Percentiles rank a stretch among this genome's conserved stretches.
phyloP scores from a whole-genome alignment of 2,888 invertebrate genomes.

The Gnatocerus cornutus region DNA sequence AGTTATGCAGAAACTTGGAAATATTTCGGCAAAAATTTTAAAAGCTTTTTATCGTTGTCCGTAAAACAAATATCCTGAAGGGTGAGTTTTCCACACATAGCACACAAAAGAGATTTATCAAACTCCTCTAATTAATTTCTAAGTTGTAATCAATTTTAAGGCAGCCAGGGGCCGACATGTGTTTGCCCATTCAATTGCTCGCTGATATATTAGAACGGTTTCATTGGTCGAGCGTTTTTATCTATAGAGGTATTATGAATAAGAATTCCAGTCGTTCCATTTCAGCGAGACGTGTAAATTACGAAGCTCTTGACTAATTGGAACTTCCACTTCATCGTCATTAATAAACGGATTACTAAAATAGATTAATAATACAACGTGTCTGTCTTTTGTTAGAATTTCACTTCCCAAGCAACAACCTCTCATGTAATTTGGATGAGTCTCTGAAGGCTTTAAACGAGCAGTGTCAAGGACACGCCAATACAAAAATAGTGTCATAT shows the following conservation, averaged over 20 bases:
- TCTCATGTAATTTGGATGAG: constrained; percentile 4
- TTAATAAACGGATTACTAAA: constrained; percentile 25
- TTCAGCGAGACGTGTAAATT: constrained; percentile 22
- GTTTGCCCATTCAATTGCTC: constrained; percentile 7
- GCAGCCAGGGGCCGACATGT: constrained; percentile 13
- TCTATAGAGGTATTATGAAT: not conserved
- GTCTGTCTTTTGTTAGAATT: constrained; percentile 17
- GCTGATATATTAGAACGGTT: not conserved
- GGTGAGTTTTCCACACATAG: not conserved
- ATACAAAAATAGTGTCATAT: constrained; percentile 34
- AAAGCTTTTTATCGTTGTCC: not conserved
- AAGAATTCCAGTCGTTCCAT: constrained; percentile 4
- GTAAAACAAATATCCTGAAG: not conserved
- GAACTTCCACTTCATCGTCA: constrained; percentile 25
- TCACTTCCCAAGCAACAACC: constrained; percentile 5
- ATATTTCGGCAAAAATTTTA: not conserved
- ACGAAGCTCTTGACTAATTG: constrained; percentile 28
- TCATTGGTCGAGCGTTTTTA: not conserved
- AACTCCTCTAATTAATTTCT: constrained; percentile 9
- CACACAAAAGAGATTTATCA: constrained; percentile 6
- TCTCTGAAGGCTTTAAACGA: constrained; percentile 3
- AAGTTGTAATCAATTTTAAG: constrained; percentile 27
- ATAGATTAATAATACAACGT: constrained; percentile 22
- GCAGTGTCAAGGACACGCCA: not conserved
- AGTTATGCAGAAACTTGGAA: not conserved